Evolutionary conservation across 2,113 vertebrate species (phyloP).

Genomic region (Perca fluviatilis): DNA sequence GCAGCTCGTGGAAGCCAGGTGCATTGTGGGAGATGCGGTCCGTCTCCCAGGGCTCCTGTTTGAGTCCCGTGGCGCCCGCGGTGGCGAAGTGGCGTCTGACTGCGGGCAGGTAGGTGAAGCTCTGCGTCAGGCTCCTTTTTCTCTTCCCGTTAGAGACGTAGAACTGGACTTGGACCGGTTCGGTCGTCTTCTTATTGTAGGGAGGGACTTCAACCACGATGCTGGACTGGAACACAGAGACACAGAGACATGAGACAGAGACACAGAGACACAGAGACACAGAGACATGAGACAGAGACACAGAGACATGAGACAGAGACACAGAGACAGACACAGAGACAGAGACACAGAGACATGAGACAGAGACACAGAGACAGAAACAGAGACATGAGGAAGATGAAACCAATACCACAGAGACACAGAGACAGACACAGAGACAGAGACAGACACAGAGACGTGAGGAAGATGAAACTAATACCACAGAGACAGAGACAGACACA

Average conservation of each 20-base stretch:
- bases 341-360: too few relatives aligned
- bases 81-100: conserved; percentile 15
- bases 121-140: conserved; percentile 91
- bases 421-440: too few relatives aligned
- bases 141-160: conserved; percentile 95
- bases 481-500: not conserved
- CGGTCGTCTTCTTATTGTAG: conserved; percentile 86
- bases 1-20: conserved; percentile 62
- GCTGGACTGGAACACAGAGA: conserved; percentile 81
- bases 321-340: too few relatives aligned
- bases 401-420: not conserved
- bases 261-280: too few relatives aligned
- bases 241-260: too few relatives aligned
- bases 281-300: too few relatives aligned
- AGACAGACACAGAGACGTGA: too few relatives aligned
- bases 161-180: conserved; percentile 93
- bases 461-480: too few relatives aligned
- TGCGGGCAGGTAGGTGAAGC: conserved; percentile 92
- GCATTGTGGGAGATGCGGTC: conserved; percentile 77
- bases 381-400: too few relatives aligned
- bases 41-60: conserved; percentile 88
- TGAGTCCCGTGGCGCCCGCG: conserved; percentile 74
- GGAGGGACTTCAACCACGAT: conserved; percentile 93
- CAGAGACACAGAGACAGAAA: too few relatives aligned
- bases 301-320: too few relatives aligned